phyloP scores from a whole-genome alignment of 1,140 invertebrate genomes.

The Drosophila littoralis region DNA sequence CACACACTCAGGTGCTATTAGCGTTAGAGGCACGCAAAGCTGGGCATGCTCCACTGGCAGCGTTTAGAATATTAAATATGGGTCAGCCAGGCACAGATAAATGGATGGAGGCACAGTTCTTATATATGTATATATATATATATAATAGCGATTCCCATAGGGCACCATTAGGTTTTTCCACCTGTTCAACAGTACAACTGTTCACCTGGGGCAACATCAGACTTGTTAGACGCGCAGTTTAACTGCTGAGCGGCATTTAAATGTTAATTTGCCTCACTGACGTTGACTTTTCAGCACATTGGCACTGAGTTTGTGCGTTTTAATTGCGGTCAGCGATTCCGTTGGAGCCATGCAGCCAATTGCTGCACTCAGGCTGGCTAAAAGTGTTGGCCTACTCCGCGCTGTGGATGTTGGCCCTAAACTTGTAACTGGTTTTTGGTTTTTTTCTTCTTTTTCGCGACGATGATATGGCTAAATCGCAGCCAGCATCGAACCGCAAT shows the following conservation, averaged over 20 bases:
- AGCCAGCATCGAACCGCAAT: slow-evolving; percentile 25
- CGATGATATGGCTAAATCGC: slow-evolving; percentile 44
- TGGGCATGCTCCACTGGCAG: slow-evolving; percentile 10
- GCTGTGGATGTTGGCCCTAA: slow-evolving; percentile 38
- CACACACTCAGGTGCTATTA: slow-evolving; percentile 32
- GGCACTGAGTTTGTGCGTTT: slow-evolving; percentile 46
- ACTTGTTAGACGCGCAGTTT: slow-evolving; percentile 19
- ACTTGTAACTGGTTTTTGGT: slow-evolving; percentile 41
- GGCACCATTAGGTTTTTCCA: slow-evolving; percentile 31
- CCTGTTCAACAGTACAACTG: slow-evolving; percentile 33
- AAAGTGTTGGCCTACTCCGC: slow-evolving; percentile 44
- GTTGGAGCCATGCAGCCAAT: slow-evolving; percentile 35
- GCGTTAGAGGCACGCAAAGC: slow-evolving; percentile 49
- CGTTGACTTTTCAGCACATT: slow-evolving; percentile 58
- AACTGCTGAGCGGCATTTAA: slow-evolving; percentile 70
- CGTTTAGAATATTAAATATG: slow-evolving; percentile 65
- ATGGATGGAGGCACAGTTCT: slow-evolving; percentile 27
- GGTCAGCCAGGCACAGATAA: slow-evolving; percentile 49
- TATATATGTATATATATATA: slow-evolving; percentile 15
- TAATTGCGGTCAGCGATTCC: slow-evolving; percentile 62
- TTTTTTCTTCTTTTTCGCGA: slow-evolving; percentile 11
- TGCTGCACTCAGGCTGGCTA: slow-evolving; percentile 8
- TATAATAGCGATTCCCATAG: slow-evolving; percentile 18
- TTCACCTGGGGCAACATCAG: slow-evolving; percentile 3
- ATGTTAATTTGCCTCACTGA: slow-evolving; percentile 65